Percentiles rank a stretch among this genome's conserved stretches.
These are phyloP conservation scores for Brotogeris chrysoptera DNA, from an alignment of 2,797 vertebrate species.

Conservation along the genomic window DNA sequence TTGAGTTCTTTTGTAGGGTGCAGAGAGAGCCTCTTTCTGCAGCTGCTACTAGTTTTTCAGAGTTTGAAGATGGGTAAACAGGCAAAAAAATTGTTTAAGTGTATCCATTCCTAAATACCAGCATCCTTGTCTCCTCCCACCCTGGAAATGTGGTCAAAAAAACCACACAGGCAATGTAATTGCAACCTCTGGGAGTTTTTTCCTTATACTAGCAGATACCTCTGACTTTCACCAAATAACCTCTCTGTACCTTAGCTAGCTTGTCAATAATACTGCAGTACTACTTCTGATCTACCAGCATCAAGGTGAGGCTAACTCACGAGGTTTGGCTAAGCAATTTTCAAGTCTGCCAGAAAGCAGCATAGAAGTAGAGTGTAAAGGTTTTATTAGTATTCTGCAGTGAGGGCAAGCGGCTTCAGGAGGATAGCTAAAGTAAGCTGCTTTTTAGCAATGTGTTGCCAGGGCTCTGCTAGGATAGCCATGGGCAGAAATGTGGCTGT, in stretches of 20 bases:
- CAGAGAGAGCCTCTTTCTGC: neutral
- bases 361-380: neutral
- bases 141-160: neutral
- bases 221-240: constrained; percentile 9
- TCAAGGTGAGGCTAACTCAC: neutral
- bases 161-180: neutral
- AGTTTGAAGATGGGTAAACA: neutral
- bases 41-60: neutral
- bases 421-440: neutral
- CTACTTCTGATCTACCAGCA: neutral
- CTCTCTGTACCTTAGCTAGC: neutral
- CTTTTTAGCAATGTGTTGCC: neutral
- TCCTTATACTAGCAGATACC: neutral
- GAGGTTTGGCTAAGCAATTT: neutral
- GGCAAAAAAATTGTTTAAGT: neutral
- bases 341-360: neutral
- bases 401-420: neutral
- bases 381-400: neutral
- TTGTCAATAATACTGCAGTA: constrained; percentile 1
- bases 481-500: neutral
- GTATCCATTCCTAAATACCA: neutral
- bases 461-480: neutral
- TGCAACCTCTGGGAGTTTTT: neutral
- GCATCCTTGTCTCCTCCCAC: neutral
- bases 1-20: neutral